phyloP scores from a whole-genome alignment of 1,140 invertebrate genomes.

The Akabosia matsudoensis region DNA sequence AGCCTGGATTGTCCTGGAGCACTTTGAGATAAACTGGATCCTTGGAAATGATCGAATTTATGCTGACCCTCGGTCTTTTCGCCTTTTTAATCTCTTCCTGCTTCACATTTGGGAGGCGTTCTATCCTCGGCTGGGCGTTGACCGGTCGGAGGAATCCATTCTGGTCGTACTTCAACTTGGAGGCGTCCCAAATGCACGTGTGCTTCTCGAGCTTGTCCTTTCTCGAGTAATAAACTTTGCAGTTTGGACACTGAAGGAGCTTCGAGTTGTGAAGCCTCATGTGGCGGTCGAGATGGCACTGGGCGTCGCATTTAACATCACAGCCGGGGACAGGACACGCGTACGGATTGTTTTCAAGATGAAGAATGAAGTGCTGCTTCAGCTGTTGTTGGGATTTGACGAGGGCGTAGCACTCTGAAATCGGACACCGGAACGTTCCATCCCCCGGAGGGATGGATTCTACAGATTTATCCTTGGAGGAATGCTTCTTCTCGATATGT shows the following conservation, averaged over 20 bases:
- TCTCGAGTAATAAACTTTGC: neutral
- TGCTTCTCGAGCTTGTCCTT: neutral
- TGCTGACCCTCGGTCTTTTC: slow-evolving; percentile 3
- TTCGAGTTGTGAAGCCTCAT: neutral
- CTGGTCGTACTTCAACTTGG: no score
- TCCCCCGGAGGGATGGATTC: no score
- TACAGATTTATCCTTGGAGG: neutral
- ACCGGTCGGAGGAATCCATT: no score
- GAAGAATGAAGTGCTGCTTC: neutral
- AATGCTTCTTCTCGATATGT: neutral
- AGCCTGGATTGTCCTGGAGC: neutral
- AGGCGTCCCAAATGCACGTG: neutral
- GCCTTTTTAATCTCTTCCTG: no score
- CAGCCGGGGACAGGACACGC: neutral
- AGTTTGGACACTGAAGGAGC: neutral
- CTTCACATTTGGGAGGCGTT: no score
- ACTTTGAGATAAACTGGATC: neutral
- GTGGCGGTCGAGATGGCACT: neutral
- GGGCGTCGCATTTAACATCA: slow-evolving; percentile 15
- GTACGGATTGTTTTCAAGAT: slow-evolving; percentile 7
- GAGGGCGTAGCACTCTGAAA: neutral
- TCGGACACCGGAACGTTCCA: neutral
- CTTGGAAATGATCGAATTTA: neutral
- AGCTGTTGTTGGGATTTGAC: neutral
- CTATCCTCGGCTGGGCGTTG: no score